Evolutionary conservation across 2,113 vertebrate species (phyloP).

Genomic region (Peucedramus taeniatus): DNA sequence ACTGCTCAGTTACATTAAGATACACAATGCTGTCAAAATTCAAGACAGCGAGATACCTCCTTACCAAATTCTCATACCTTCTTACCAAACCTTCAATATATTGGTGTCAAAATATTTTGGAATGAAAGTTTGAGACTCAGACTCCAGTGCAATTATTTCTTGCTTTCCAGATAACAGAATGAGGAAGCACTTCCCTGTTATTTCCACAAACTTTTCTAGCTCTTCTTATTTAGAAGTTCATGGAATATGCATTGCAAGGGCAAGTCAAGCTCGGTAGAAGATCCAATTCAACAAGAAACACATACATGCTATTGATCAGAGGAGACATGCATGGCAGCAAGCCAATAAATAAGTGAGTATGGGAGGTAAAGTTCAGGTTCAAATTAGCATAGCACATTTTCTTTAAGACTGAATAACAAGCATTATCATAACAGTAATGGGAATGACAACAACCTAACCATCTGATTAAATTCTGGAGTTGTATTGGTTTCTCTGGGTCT

Average conservation of each 20-base stretch:
- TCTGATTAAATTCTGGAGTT: not conserved
- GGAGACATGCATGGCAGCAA: not conserved
- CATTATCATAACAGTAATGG: not conserved
- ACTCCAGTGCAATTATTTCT: not conserved
- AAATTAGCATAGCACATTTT: not conserved
- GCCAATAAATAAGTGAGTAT: not conserved
- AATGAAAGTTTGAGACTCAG: not conserved
- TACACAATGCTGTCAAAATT: slow-evolving; percentile 6
- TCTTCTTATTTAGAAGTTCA: not conserved
- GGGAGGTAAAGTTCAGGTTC: not conserved
- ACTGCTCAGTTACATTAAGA: slow-evolving; percentile 22
- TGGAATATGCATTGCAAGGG: not conserved
- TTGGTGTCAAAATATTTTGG: not conserved
- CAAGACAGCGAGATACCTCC: not conserved
- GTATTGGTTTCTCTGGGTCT: too few species aligned
- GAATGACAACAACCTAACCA: not conserved
- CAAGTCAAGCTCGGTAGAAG: not conserved
- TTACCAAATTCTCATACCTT: not conserved
- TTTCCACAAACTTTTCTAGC: not conserved
- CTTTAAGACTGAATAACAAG: not conserved
- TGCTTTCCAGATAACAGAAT: not conserved
- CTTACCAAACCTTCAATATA: not conserved
- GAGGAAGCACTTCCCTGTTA: not conserved
- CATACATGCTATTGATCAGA: not conserved
- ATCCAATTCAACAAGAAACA: not conserved